A percentile compares a stretch with the other conserved stretches of the same genome.
phyloP scores from a whole-genome alignment of 1,140 invertebrate genomes.

The Hycleus phaleratus region DNA sequence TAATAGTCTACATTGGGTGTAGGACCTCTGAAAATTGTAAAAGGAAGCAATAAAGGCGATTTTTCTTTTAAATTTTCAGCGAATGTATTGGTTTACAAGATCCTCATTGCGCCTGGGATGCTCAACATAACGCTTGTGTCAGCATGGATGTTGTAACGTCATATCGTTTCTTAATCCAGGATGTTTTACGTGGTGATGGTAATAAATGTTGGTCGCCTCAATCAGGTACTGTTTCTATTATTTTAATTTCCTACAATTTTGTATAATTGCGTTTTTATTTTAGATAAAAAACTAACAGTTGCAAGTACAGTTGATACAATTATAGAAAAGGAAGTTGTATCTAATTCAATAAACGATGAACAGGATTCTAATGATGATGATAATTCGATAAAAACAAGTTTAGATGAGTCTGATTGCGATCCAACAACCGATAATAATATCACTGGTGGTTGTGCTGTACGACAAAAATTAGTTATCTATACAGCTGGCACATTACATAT shows the following conservation, averaged over 20 bases:
- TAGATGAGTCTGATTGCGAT: constrained; percentile 5
- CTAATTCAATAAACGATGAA: constrained; percentile 3
- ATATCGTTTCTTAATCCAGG: constrained; percentile 35
- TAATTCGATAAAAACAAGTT: neutral
- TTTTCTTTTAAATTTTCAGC: constrained; percentile 43
- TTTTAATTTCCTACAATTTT: neutral
- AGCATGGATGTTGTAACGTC: constrained; percentile 37
- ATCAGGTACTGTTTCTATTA: constrained; percentile 8
- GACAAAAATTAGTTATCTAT: constrained; percentile 59
- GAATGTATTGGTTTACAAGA: constrained; percentile 90
- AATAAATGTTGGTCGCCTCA: constrained; percentile 31
- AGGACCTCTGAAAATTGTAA: too few species aligned
- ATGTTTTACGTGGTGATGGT: constrained; percentile 30
- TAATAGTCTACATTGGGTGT: too few species aligned
- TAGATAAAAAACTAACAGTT: constrained; percentile 5
- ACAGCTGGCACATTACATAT: constrained; percentile 71
- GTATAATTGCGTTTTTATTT: neutral
- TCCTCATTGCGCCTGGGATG: constrained; percentile 96
- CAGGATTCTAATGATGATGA: neutral
- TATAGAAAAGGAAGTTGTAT: constrained; percentile 1
- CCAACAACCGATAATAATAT: constrained; percentile 2
- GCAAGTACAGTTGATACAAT: neutral
- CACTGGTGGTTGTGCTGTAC: constrained; percentile 43
- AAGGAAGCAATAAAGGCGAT: too few species aligned
- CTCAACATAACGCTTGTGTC: constrained; percentile 59